Evolutionary conservation across 1,140 invertebrate genomes (phyloP).

Genomic region (Drosophila leontia): DNA sequence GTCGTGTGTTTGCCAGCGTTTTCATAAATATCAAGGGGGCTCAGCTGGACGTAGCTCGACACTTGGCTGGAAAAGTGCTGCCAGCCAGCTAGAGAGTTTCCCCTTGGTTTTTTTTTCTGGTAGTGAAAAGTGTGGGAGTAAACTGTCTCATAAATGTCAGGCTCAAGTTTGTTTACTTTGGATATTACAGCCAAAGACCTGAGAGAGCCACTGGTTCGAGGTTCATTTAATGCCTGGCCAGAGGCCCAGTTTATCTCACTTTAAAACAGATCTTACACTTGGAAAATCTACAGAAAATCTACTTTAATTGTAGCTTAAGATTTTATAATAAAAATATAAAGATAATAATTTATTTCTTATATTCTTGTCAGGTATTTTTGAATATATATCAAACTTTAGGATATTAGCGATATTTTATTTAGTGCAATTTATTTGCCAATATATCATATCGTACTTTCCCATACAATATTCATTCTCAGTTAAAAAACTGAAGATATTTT

Average conservation of each 20-base stretch:
- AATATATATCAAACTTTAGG: neutral
- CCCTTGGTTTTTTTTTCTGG: neutral
- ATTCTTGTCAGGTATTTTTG: neutral
- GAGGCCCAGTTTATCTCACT: slow-evolving; percentile 9
- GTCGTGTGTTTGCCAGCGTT: slow-evolving; percentile 10
- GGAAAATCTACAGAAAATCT: neutral
- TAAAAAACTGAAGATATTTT: neutral
- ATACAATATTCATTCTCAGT: neutral
- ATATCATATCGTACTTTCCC: neutral
- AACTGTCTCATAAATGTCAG: slow-evolving; percentile 42
- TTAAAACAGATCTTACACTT: slow-evolving; percentile 4
- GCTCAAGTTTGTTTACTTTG: slow-evolving; percentile 32
- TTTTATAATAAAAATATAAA: neutral
- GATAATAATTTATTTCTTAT: too few species aligned
- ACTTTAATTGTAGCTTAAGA: neutral
- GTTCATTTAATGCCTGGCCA: slow-evolving; percentile 10
- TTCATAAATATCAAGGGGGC: slow-evolving; percentile 26
- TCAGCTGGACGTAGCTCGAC: slow-evolving; percentile 38
- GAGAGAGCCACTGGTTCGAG: slow-evolving; percentile 1
- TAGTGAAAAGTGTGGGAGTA: slow-evolving; percentile 21
- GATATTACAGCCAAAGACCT: slow-evolving; percentile 19
- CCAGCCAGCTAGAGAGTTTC: neutral
- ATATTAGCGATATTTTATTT: neutral
- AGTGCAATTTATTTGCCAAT: too few species aligned
- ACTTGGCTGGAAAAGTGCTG: slow-evolving; percentile 25